phyloP scores from a whole-genome alignment of 1,140 invertebrate species.

The Drosophila navojoa region DNA sequence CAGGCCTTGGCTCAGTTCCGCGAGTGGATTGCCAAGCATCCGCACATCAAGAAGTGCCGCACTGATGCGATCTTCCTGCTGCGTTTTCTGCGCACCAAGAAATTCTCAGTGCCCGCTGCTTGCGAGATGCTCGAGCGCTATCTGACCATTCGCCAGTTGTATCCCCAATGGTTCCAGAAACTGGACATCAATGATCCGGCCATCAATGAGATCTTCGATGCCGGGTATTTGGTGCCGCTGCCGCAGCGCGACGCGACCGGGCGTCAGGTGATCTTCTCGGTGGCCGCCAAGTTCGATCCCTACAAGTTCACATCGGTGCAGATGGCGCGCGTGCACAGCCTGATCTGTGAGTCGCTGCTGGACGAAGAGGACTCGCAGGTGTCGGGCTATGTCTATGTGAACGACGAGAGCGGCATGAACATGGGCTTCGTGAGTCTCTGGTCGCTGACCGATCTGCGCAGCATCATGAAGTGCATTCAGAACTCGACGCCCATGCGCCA shows the following conservation, averaged over 20 bases:
- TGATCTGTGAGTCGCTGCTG: slow-evolving; percentile 90
- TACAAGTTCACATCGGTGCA: slow-evolving; percentile 89
- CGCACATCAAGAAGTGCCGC: slow-evolving; percentile 89
- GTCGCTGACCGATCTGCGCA: slow-evolving; percentile 91
- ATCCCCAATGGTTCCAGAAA: slow-evolving; percentile 93
- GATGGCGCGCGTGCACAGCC: slow-evolving; percentile 90
- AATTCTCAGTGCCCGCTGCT: slow-evolving; percentile 92
- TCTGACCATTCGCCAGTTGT: slow-evolving; percentile 90
- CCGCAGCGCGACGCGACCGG: slow-evolving; percentile 89
- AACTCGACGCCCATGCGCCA: slow-evolving; percentile 94
- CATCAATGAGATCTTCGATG: slow-evolving; percentile 90
- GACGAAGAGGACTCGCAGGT: slow-evolving; percentile 92
- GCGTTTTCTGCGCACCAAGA: slow-evolving; percentile 93
- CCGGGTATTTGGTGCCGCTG: slow-evolving; percentile 92
- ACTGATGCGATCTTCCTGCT: slow-evolving; percentile 91
- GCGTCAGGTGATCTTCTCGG: slow-evolving; percentile 89
- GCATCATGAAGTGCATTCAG: slow-evolving; percentile 92
- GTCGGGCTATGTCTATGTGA: slow-evolving; percentile 91
- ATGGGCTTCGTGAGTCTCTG: slow-evolving; percentile 93
- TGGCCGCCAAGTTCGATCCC: slow-evolving; percentile 90
- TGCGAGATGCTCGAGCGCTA: slow-evolving; percentile 94
- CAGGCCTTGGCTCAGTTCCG: slow-evolving; percentile 89
- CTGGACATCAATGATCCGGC: slow-evolving; percentile 89
- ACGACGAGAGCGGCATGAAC: slow-evolving; percentile 92
- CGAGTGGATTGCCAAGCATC: slow-evolving; percentile 91